Conservation (phyloP, 1,140 invertebrate species). For the Babylonia areolata region DNA sequence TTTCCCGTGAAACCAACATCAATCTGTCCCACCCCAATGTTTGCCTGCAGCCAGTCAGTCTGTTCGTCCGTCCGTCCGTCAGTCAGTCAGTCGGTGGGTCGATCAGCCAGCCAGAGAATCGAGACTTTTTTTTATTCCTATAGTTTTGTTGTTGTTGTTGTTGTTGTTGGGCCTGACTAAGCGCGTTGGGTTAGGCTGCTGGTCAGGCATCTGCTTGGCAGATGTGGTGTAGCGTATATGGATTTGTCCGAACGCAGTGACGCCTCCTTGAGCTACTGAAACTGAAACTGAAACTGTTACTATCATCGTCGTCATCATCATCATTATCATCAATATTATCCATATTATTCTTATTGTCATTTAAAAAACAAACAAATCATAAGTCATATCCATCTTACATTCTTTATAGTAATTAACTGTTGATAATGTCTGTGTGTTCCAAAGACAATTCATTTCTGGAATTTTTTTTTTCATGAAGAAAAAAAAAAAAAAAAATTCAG, state of each 20-base stretch:
- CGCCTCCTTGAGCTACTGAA: no score
- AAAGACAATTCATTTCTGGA: neutral
- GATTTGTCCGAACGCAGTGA: no score
- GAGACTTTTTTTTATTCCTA: neutral
- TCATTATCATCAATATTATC: no score
- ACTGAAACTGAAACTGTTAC: no score
- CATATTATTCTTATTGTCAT: neutral
- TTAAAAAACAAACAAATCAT: neutral
- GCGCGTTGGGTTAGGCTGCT: no score
- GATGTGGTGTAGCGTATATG: no score
- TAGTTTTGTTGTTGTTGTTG: neutral
- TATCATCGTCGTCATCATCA: neutral
- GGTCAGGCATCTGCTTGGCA: no score
- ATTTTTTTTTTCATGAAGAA: no score
- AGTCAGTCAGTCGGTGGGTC: neutral
- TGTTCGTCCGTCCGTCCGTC: constrained; percentile 1
- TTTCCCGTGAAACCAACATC: neutral
- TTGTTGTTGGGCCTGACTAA: no score
- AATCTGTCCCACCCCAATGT: neutral
- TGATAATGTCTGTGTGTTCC: neutral
- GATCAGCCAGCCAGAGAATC: neutral
- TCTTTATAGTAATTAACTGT: neutral
- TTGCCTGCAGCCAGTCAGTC: neutral
- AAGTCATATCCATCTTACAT: neutral
- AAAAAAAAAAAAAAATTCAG: no score